phyloP scores from a whole-genome alignment of 2,113 vertebrate species.

The Python bivittatus region DNA sequence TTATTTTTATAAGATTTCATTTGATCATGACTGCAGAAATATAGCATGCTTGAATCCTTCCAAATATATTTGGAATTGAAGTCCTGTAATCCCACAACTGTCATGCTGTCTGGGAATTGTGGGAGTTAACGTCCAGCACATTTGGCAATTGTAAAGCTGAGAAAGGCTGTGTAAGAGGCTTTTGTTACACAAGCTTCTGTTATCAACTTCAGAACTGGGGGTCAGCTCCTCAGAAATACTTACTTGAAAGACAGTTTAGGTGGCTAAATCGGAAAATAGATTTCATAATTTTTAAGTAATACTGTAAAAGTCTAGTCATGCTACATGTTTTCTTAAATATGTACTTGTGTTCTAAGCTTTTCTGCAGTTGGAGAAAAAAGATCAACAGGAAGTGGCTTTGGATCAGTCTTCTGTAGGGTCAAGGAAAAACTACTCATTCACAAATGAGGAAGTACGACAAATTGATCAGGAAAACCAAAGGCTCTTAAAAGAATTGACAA shows the following conservation, averaged over 20 bases:
- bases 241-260: background rate
- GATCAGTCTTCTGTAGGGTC: constrained; percentile 63
- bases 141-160: background rate
- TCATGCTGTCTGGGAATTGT: background rate
- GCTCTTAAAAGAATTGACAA: constrained; percentile 84
- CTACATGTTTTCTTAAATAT: background rate
- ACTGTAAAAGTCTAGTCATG: background rate
- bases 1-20: background rate
- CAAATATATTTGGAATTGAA: background rate
- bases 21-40: background rate
- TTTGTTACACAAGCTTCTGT: background rate
- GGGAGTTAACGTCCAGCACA: background rate
- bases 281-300: constrained; percentile 4
- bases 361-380: constrained; percentile 78
- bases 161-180: background rate
- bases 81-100: background rate
- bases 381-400: constrained; percentile 64
- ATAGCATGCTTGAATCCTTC: background rate
- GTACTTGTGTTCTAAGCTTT: constrained; percentile 73
- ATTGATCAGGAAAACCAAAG: constrained; percentile 93
- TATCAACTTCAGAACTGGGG: background rate
- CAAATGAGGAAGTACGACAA: constrained; percentile 82
- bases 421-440: constrained; percentile 91
- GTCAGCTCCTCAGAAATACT: background rate
- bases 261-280: background rate